Percentiles rank a stretch among this genome's conserved stretches.
These are phyloP conservation scores for Ceratina japonica DNA, from an alignment of 1,140 invertebrate species.

Conservation along the genomic window DNA sequence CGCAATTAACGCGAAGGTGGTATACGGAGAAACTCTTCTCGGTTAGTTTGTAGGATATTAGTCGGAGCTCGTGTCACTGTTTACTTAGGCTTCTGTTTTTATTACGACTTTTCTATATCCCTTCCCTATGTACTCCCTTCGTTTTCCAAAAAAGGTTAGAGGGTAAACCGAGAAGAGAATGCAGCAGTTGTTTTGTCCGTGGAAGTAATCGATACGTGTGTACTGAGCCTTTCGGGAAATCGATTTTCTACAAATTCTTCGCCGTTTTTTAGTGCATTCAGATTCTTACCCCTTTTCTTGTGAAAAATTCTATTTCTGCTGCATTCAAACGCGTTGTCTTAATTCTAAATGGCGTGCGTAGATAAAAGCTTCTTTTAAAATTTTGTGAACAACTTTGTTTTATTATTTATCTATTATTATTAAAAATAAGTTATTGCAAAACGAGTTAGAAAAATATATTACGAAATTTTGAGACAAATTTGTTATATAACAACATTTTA, in stretches of 20 bases:
- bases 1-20: too few relatives aligned
- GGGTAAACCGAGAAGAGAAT: constrained; percentile 55
- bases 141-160: background rate
- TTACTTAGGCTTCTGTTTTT: constrained; percentile 51
- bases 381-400: too few relatives aligned
- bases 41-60: background rate
- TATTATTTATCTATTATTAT: too few relatives aligned
- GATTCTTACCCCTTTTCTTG: background rate
- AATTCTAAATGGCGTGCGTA: too few relatives aligned
- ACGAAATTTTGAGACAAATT: too few relatives aligned
- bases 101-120: constrained; percentile 2
- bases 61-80: constrained; percentile 42
- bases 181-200: constrained; percentile 47
- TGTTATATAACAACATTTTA: too few relatives aligned
- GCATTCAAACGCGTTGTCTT: background rate
- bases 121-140: too few relatives aligned
- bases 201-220: constrained; percentile 60
- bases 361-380: too few relatives aligned
- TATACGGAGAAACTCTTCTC: background rate
- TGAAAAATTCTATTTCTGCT: background rate
- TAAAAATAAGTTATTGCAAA: too few relatives aligned
- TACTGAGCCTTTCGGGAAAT: background rate
- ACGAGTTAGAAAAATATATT: too few relatives aligned
- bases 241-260: background rate
- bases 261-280: background rate